Percentiles rank a stretch among this genome's conserved stretches.
Conservation (phyloP, 1,140 invertebrate species). For the Drosophila kohkoa region DNA sequence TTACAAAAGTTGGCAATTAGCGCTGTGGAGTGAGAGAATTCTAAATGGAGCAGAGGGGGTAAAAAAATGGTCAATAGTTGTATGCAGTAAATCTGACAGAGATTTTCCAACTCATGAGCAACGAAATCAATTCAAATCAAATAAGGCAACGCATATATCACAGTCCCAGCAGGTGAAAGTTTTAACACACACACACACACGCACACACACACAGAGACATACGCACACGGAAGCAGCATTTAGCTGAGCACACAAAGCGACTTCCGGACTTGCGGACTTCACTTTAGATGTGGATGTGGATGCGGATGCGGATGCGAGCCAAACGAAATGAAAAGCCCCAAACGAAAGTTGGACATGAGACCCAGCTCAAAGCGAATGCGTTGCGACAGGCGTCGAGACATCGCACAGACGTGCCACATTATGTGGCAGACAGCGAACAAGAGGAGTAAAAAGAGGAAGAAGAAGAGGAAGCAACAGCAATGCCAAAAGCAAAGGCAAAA, state of each 20-base stretch:
- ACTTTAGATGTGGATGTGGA: slow-evolving; percentile 7
- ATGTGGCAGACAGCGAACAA: slow-evolving; percentile 20
- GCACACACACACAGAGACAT: slow-evolving; percentile 12
- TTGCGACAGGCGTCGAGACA: slow-evolving; percentile 69
- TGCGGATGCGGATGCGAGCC: slow-evolving; percentile 26
- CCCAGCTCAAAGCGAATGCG: slow-evolving; percentile 66
- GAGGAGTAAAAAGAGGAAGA: not conserved
- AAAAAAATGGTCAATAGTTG: not conserved
- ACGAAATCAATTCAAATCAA: slow-evolving; percentile 67
- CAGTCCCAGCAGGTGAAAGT: slow-evolving; percentile 52
- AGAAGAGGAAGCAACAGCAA: slow-evolving; percentile 4
- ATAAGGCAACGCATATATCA: slow-evolving; percentile 58
- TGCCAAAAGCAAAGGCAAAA: slow-evolving; percentile 10
- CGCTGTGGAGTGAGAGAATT: not conserved
- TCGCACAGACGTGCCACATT: slow-evolving; percentile 56
- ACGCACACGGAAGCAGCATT: slow-evolving; percentile 43
- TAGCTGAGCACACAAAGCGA: slow-evolving; percentile 59
- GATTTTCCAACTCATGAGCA: slow-evolving; percentile 61
- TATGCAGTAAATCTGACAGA: slow-evolving; percentile 39
- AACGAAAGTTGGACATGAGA: slow-evolving; percentile 55
- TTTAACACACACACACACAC: slow-evolving; percentile 23
- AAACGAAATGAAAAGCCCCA: slow-evolving; percentile 60
- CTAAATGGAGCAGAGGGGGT: not conserved
- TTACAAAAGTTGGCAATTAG: slow-evolving; percentile 41
- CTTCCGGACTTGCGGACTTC: slow-evolving; percentile 51